Evolutionary conservation across 2,113 vertebrate species (phyloP).

Genomic region (Anhinga anhinga): DNA sequence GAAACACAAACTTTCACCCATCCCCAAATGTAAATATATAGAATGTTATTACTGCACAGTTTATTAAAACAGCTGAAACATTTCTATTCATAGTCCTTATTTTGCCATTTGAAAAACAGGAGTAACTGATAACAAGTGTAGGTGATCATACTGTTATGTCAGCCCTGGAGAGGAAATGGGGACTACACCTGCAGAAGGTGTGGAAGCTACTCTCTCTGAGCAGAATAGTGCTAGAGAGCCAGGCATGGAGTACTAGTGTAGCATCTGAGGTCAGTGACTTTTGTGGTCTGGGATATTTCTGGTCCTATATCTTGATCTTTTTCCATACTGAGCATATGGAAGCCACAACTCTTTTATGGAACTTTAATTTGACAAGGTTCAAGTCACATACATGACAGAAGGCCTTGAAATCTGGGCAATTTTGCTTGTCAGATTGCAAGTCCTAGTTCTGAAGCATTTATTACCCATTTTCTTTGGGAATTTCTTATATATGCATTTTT

Average conservation of each 20-base stretch:
- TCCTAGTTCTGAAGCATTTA: background rate
- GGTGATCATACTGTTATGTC: background rate
- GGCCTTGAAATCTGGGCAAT: background rate
- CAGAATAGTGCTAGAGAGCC: background rate
- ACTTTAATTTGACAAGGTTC: background rate
- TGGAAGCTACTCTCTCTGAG: background rate
- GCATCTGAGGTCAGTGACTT: background rate
- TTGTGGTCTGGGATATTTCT: background rate
- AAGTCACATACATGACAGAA: background rate
- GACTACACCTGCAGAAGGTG: background rate
- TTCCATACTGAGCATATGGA: background rate
- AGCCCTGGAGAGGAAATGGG: background rate
- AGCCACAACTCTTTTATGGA: background rate
- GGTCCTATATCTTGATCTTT: background rate
- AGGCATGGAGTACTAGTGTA: background rate
- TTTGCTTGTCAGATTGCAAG: background rate
- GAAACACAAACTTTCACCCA: background rate
- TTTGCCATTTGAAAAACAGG: background rate
- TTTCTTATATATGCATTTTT: background rate
- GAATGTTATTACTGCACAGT: background rate
- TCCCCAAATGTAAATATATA: background rate
- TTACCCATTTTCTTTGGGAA: background rate
- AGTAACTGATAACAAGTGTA: background rate
- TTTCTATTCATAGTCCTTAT: background rate
- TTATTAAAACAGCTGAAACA: background rate